phyloP scores from a whole-genome alignment of 2,113 vertebrate species.

The Hippocampus zosterae region DNA sequence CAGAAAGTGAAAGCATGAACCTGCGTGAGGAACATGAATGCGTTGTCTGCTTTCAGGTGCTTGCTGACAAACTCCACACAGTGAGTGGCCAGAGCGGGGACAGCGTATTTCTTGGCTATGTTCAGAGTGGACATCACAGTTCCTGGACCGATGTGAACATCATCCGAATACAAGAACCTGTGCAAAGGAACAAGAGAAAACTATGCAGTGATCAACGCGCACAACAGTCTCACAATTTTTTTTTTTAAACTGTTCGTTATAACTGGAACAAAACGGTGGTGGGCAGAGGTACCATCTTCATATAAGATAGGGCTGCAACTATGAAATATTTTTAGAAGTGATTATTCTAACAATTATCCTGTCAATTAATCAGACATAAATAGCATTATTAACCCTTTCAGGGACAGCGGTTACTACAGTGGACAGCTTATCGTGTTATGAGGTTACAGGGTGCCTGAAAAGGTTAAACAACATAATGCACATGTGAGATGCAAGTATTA shows the following conservation, averaged over 20 bases:
- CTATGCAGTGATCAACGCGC: background rate
- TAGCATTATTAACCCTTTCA: too few species aligned
- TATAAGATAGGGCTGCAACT: too few species aligned
- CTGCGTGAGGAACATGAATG: constrained; percentile 94
- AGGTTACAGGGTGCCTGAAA: too few species aligned
- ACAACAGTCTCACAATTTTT: background rate
- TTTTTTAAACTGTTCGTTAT: background rate
- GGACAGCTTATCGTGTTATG: too few species aligned
- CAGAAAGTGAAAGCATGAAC: constrained; percentile 50
- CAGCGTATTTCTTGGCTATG: constrained; percentile 91
- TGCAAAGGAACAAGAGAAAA: background rate
- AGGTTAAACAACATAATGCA: too few species aligned
- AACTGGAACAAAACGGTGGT: background rate
- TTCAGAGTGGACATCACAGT: constrained; percentile 95
- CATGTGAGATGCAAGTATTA: too few species aligned
- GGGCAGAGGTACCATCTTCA: background rate
- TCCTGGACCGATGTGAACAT: constrained; percentile 91
- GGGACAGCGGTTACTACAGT: too few species aligned
- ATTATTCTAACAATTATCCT: too few species aligned
- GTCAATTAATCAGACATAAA: too few species aligned
- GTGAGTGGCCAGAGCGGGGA: constrained; percentile 85
- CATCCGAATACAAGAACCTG: constrained; percentile 94
- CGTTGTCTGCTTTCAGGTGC: constrained; percentile 88
- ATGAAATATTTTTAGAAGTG: too few species aligned
- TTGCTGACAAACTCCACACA: constrained; percentile 93